Evolutionary conservation across 2,888 invertebrate species (phyloP).

Genomic region (Malachius bipustulatus): DNA sequence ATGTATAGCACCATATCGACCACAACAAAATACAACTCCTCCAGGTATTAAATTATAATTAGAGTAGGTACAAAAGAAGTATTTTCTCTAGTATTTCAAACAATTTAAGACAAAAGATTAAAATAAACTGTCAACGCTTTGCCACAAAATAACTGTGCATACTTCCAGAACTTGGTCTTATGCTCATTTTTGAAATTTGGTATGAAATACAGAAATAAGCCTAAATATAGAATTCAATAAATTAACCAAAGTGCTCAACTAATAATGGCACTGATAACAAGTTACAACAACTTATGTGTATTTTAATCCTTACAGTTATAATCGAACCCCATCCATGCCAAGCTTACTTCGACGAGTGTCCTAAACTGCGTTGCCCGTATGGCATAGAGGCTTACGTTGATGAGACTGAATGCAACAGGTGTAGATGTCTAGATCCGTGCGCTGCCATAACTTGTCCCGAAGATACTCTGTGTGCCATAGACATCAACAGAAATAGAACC

Average conservation of each 20-base stretch:
- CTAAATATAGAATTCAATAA: too few species aligned
- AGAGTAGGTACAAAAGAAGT: too few species aligned
- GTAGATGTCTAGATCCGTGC: constrained; percentile 69
- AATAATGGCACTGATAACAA: not conserved
- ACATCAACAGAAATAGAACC: constrained; percentile 38
- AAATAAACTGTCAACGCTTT: too few species aligned
- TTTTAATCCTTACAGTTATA: constrained; percentile 9
- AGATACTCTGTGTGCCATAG: constrained; percentile 57
- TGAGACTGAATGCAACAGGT: constrained; percentile 54
- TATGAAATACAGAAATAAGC: too few species aligned
- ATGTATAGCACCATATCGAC: constrained; percentile 52
- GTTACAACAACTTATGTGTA: not conserved
- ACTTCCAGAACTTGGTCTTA: too few species aligned
- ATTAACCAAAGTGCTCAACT: too few species aligned
- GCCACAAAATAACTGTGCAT: too few species aligned
- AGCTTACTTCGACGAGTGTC: constrained; percentile 49
- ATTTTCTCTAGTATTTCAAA: too few species aligned
- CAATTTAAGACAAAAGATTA: too few species aligned
- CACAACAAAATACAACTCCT: constrained; percentile 30
- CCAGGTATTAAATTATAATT: too few species aligned
- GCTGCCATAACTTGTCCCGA: constrained; percentile 45
- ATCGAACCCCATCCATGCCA: constrained; percentile 39
- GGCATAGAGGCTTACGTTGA: constrained; percentile 54
- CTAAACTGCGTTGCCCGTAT: constrained; percentile 53
- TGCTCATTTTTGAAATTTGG: too few species aligned